A percentile compares a stretch with the other conserved stretches of the same genome.
phyloP scores from a whole-genome alignment of 2,888 invertebrate species.

The Xestia rhomboidea region DNA sequence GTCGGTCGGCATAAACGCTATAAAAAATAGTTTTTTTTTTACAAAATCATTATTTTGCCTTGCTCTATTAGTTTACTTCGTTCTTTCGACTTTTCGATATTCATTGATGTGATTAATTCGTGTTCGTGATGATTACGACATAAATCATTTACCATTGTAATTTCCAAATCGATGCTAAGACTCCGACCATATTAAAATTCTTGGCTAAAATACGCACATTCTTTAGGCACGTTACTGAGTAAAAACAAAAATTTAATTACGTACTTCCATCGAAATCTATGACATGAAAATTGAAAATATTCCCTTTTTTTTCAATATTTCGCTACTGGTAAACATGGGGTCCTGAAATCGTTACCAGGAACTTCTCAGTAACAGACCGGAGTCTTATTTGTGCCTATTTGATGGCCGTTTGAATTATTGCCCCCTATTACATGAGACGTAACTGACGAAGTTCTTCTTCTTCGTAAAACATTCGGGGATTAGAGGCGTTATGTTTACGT shows the following conservation, averaged over 20 bases:
- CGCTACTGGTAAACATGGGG: neutral
- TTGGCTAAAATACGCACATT: slow-evolving; percentile 32
- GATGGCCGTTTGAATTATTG: neutral
- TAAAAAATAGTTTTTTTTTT: neutral
- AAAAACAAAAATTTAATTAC: neutral
- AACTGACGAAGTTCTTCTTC: neutral
- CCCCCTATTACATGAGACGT: neutral
- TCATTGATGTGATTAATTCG: neutral
- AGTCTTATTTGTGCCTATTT: neutral
- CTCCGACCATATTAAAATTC: slow-evolving; percentile 23
- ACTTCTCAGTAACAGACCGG: neutral
- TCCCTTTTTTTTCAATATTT: neutral
- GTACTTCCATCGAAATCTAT: too few species aligned
- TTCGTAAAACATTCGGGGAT: neutral
- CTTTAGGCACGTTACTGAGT: neutral
- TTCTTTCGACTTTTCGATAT: neutral
- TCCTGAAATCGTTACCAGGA: neutral
- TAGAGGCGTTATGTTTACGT: neutral
- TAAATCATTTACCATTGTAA: slow-evolving; percentile 3
- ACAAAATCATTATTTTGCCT: neutral
- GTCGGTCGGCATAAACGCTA: too few species aligned
- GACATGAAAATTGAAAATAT: neutral
- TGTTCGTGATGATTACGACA: neutral
- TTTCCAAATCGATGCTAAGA: slow-evolving; percentile 13
- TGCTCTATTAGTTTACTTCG: neutral